phyloP scores from a whole-genome alignment of 2,888 invertebrate genomes.

The Nomada hirtipes region DNA sequence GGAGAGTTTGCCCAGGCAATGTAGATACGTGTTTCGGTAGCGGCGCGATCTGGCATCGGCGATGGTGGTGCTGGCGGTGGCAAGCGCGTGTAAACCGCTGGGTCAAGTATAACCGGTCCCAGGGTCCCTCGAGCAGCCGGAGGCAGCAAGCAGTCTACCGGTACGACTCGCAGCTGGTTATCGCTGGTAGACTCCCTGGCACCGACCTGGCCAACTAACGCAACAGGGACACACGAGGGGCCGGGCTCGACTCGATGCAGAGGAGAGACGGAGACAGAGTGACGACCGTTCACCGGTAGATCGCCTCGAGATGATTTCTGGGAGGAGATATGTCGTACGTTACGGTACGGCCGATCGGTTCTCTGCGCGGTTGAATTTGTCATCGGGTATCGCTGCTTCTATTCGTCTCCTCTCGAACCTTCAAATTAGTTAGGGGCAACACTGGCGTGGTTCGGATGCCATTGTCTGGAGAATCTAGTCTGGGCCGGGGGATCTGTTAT shows the following conservation, averaged over 20 bases:
- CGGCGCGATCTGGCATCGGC: slow-evolving; percentile 62
- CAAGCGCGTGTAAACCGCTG: slow-evolving; percentile 74
- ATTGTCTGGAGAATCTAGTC: background rate
- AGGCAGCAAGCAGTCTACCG: slow-evolving; percentile 77
- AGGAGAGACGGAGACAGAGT: slow-evolving; percentile 54
- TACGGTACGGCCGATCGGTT: slow-evolving; percentile 46
- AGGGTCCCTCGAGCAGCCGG: slow-evolving; percentile 67
- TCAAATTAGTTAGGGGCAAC: slow-evolving; percentile 10
- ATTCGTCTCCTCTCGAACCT: slow-evolving; percentile 7
- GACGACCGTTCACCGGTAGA: slow-evolving; percentile 64
- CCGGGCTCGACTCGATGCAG: slow-evolving; percentile 34
- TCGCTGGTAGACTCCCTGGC: slow-evolving; percentile 78
- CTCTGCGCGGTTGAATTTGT: slow-evolving; percentile 48
- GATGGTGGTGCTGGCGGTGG: slow-evolving; percentile 63
- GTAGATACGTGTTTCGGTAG: slow-evolving; percentile 72
- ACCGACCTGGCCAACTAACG: slow-evolving; percentile 77
- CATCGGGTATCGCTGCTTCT: slow-evolving; percentile 26
- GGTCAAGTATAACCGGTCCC: slow-evolving; percentile 81
- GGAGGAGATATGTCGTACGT: slow-evolving; percentile 61
- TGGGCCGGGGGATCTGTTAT: background rate
- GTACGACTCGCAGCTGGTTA: slow-evolving; percentile 75
- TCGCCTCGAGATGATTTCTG: slow-evolving; percentile 62
- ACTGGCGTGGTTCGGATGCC: background rate
- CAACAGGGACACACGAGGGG: slow-evolving; percentile 66
- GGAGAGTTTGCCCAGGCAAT: slow-evolving; percentile 49